These are phyloP conservation scores for Acrocephalus arundinaceus DNA, from an alignment of 2,113 vertebrate species.

Conservation along the genomic window DNA sequence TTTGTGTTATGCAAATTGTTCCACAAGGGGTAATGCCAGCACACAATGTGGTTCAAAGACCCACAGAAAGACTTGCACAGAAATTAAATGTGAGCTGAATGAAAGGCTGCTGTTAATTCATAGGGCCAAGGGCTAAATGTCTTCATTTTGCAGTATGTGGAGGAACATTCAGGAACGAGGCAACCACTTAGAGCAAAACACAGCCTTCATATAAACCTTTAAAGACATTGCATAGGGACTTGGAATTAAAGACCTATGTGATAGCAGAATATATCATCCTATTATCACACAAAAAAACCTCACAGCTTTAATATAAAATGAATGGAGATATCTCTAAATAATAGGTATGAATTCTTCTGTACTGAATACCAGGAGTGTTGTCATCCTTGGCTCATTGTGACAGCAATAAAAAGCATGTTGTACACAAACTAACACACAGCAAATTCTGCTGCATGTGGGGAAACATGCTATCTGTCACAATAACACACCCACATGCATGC, in stretches of 20 bases:
- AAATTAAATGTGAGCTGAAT: constrained; percentile 55
- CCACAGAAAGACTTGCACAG: constrained; percentile 26
- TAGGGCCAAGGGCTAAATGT: neutral
- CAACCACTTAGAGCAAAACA: neutral
- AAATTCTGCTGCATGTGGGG: neutral
- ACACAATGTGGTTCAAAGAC: constrained; percentile 45
- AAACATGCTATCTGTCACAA: neutral
- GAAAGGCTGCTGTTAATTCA: neutral
- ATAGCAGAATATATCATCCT: neutral
- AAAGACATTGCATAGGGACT: neutral
- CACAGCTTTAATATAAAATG: neutral
- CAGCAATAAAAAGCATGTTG: neutral
- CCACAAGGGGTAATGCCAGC: neutral
- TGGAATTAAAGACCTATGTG: neutral
- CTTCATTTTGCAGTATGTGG: constrained; percentile 27
- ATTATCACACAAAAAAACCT: neutral
- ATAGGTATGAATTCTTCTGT: neutral
- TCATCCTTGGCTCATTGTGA: neutral
- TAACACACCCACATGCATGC: neutral
- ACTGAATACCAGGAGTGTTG: neutral
- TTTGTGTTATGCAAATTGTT: constrained; percentile 5
- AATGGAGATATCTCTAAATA: neutral
- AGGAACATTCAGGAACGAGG: neutral
- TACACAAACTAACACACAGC: neutral
- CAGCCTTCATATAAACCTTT: neutral